Evolutionary conservation across 1,140 invertebrate species (phyloP), one percentile per base, ranked within the genome.

Genomic region (Drosophila nannoptera): DNA sequence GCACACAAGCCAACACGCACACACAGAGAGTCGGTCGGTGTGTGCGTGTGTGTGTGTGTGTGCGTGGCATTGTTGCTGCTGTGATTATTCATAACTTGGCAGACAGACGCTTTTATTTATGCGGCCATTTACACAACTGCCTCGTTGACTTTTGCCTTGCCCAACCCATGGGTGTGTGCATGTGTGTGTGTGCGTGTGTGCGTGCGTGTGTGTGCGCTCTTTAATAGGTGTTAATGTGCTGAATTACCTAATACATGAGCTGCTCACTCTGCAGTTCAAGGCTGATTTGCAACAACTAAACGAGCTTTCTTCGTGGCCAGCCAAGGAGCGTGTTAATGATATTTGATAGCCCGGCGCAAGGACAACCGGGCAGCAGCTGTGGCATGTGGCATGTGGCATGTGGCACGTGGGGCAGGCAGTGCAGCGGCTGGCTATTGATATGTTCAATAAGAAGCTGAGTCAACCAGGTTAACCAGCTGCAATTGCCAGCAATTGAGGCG

Each of bases 21-120:
- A 50, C 50, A 45, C 35, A 22, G 4, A 4, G 2, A 7, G 11
- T 11, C 4, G 33, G 40, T n/a, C 5, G 31, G n/a, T 55, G 49
- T 35, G 48, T 33, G 5, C 33, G n/a, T 50, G 31, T 35, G 12
- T 14, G 48, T 33, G 29, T 49, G 9, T 49, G 12, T 16, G 49
- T 9, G 8, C 36, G n/a, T n/a, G n/a, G n/a, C n/a, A 40, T 60
- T 76, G 62, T 78, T 76, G 76, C 71, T 73, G 75, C 65, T 60
- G 78, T 86, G 75, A 83, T 83, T 83, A 86, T 83, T 83, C 81
- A 83, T 83, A 83, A 83, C 81, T 86, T 80, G 81, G 73, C 81
- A 84, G 81, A 86, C 76, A 83, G 56, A 55, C 52, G 64, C 66
- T 74, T 80, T 80, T 84, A 83, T 83, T 83, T 83, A 84, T 84